Base-by-base conservation (phyloP, 2,797 vertebrate species). In the Meriones psammophilus region DNA sequence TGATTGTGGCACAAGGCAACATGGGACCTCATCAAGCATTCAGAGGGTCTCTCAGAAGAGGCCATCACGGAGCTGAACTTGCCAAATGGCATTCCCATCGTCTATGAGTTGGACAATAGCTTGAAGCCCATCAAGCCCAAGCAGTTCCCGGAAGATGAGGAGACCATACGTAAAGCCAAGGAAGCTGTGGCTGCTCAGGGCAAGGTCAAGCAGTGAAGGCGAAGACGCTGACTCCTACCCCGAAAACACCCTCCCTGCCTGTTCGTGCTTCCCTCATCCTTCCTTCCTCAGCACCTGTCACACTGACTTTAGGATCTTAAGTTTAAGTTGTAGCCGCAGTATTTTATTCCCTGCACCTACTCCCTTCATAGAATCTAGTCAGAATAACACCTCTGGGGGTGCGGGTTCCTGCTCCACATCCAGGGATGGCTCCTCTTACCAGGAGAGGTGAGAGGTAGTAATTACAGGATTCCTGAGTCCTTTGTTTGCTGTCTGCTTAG, bases 11-110 rank as follows among this genome's bases (percentile, higher is more conserved):
- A 74, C 87, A 99, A 0, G 99, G 28, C 91, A 99, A 99, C 97
- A 99, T 98, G 99, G 18, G 99, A 99, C 28, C 99, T 99, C 0
- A 99, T 99, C 93, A 99, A 99, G 92, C 99, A 99, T 95, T 98
- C 99, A 78, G 99, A 50, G 14, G 99, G 99, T 99, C 71, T 89
- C 60, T 77, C 56, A 9, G 87, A 64, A 64, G 58, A 89, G 12
- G 73, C 39, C 13, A 22, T 24, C 39, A 77, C 50, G 58, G 36
- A 89, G 30, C 73, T 50, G 30, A 77, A 30, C 87, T 36, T 76
- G 28, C 36, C 68, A 73, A 24, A 15, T 8, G 56, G 36, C 13
- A 14, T 33, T 77, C n/a, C 26, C 39, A 15, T 24, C n/a, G 71
- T 60, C 71, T 33, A 62, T 60, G 28, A 74, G 14, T 15, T 46